Evolutionary conservation across 2,113 vertebrate species (phyloP), one percentile per base, ranked within the genome.

Genomic region (Oreotrochilus melanogaster): DNA sequence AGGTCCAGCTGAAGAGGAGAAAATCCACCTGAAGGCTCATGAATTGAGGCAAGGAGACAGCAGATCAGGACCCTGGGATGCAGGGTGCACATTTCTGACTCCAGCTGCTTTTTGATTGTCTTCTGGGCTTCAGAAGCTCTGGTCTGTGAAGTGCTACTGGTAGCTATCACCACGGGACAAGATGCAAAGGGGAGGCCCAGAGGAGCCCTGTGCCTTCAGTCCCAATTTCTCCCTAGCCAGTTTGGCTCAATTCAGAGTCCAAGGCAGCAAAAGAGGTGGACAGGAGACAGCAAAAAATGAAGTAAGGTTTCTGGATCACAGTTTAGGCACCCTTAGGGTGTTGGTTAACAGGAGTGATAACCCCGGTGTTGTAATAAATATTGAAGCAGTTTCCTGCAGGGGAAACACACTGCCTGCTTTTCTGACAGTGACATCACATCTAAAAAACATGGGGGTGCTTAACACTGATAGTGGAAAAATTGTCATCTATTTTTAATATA

Each of bases 71-170:
- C 39, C 39, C 10, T 39, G 39, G 39, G 9, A 10, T 30, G 27
- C 61, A 60, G 22, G 25, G 17, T 35, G 51, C 18, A 31, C 5
- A 3, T 66, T 85, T 76, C 48, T 70, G 45, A 66, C 54, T 51
- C 28, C 67, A 80, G 25, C 4, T 76, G 8, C 25, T 19, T 74
- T 80, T 28, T 37, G 24, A n/a, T 30, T 39, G 10, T 13, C 30
- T 62, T 5, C n/a, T 37, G 19, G n/a, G 5, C 31, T 75, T 87
- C 51, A 35, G 56, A 61, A 75, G 5, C 0, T 0, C 27, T 61
- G 35, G 24, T 13, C 27, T 62, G 2, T 31, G 27, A 61, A 35
- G 23, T 2, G 2, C 53, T 33, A 6, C 0, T 1, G 60, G 13
- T 47, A 10, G 15, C 3, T 65, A 9, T 50, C 35, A 37, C 14